Conservation (phyloP, 2,797 vertebrate genomes). For the Sebastes hubbsi region DNA sequence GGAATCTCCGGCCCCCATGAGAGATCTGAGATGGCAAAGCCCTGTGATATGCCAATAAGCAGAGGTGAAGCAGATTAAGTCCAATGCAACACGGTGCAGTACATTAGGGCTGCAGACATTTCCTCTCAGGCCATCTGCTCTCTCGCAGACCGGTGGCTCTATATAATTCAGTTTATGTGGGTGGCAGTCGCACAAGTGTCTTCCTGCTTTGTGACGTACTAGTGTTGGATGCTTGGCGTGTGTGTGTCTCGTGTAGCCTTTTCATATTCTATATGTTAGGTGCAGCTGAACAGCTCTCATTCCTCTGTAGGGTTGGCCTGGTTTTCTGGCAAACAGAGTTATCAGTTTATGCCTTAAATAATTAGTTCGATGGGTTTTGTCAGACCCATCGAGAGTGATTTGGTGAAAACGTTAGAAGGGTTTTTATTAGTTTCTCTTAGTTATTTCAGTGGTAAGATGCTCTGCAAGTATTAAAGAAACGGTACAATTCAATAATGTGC, state of each 20-base stretch:
- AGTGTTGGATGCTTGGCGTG: slow-evolving; percentile 5
- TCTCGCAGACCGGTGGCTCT: slow-evolving; percentile 45
- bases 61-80: slow-evolving; percentile 72
- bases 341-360: neutral
- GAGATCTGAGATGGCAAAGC: slow-evolving; percentile 68
- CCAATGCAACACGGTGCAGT: slow-evolving; percentile 47
- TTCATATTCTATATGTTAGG: neutral
- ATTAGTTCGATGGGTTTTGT: slow-evolving; percentile 6
- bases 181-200: slow-evolving; percentile 21
- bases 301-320: neutral
- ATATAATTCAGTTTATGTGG: slow-evolving; percentile 37
- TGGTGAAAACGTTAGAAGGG: neutral
- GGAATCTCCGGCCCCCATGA: slow-evolving; percentile 62
- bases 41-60: slow-evolving; percentile 75
- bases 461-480: slow-evolving; percentile 1
- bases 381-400: neutral
- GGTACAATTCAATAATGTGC: neutral
- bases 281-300: neutral
- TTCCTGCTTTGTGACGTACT: slow-evolving; percentile 6
- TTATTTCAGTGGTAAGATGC: neutral
- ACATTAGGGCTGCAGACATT: slow-evolving; percentile 58
- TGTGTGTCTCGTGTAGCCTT: neutral
- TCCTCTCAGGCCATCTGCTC: slow-evolving; percentile 62
- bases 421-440: neutral
- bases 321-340: neutral